Conservation (phyloP, 2,888 invertebrate genomes). For the Myathropa florea region DNA sequence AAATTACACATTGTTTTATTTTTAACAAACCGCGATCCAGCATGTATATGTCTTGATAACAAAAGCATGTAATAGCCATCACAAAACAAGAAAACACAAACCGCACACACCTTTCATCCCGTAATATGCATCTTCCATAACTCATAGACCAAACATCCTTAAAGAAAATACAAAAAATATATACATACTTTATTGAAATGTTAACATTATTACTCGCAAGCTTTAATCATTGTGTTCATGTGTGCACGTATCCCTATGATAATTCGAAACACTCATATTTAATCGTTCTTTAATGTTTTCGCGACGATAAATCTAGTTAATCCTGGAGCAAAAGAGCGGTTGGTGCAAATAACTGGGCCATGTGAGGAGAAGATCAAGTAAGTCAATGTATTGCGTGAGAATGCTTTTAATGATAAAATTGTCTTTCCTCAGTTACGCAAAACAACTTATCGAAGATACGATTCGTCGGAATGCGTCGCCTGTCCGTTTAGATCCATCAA, state of each 20-base stretch:
- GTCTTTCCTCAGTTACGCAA: slow-evolving; percentile 87
- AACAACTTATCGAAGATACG: slow-evolving; percentile 96
- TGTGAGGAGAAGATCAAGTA: slow-evolving; percentile 96
- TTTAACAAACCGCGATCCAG: slow-evolving; percentile 16
- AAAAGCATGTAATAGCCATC: slow-evolving; percentile 48
- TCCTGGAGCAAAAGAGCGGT: slow-evolving; percentile 96
- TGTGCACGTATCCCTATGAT: slow-evolving; percentile 32
- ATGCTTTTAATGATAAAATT: not conserved
- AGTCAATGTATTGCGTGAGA: slow-evolving; percentile 78
- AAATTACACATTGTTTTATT: not conserved
- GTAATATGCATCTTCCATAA: slow-evolving; percentile 33
- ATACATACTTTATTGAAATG: not conserved
- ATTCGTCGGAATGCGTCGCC: slow-evolving; percentile 97
- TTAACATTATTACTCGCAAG: slow-evolving; percentile 46
- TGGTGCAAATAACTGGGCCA: slow-evolving; percentile 97
- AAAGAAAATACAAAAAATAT: not conserved
- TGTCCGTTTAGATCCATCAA: slow-evolving; percentile 85
- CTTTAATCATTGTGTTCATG: slow-evolving; percentile 61
- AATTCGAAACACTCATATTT: not conserved
- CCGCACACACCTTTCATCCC: slow-evolving; percentile 37
- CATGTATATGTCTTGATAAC: slow-evolving; percentile 50
- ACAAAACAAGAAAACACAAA: slow-evolving; percentile 30
- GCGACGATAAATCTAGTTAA: slow-evolving; percentile 85
- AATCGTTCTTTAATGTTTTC: not conserved
- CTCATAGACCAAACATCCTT: slow-evolving; percentile 4